Evolutionary conservation across 2,113 vertebrate genomes (phyloP).

Genomic region (Calidris pygmaea): DNA sequence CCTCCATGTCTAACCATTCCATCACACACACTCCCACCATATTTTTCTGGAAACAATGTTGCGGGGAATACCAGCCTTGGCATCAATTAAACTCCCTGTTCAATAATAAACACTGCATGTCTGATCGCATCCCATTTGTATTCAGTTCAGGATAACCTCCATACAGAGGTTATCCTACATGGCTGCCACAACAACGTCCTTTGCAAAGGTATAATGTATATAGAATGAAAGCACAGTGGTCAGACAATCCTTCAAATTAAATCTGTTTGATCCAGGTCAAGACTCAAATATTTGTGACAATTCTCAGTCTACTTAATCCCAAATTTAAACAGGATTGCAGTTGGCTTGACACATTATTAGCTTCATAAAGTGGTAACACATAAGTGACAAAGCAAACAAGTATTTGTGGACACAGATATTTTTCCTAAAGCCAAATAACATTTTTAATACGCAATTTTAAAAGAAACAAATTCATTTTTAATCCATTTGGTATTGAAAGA

Average conservation of each 20-base stretch:
- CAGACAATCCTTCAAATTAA: neutral
- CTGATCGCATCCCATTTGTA: neutral
- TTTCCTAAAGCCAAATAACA: neutral
- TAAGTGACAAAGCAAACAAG: neutral
- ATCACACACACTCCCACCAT: accelerated
- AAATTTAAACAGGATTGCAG: neutral
- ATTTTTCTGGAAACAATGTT: neutral
- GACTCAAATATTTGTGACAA: neutral
- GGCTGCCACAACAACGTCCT: neutral
- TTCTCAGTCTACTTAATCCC: neutral
- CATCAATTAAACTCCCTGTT: neutral
- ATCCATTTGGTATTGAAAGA: neutral
- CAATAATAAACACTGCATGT: neutral
- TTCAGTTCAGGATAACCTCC: neutral
- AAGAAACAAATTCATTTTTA: neutral
- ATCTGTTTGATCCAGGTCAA: neutral
- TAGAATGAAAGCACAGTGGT: neutral
- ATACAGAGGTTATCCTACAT: neutral
- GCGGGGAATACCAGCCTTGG: neutral
- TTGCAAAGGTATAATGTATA: neutral
- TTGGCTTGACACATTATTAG: neutral
- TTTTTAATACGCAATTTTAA: neutral
- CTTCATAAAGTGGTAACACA: neutral
- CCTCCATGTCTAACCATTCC: neutral
- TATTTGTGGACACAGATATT: neutral